Evolutionary conservation across 2,888 invertebrate genomes (phyloP), one percentile per base, ranked within the genome.

Genomic region (Molanna angustata): DNA sequence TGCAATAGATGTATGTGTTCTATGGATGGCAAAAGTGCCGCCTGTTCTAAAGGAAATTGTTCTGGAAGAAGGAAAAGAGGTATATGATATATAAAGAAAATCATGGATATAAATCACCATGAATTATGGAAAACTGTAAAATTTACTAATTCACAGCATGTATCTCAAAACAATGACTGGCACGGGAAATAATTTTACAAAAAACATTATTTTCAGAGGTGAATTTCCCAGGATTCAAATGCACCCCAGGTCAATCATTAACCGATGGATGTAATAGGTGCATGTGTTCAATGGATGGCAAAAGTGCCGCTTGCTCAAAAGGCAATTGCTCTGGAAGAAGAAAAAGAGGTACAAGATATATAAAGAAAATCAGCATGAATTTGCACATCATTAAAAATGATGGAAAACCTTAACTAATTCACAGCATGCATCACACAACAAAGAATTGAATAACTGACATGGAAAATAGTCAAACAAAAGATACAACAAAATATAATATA

Each of bases 181-280:
- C n/a, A n/a, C n/a, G n/a, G n/a, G n/a, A n/a, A n/a, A n/a, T n/a
- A n/a, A n/a, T n/a, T n/a, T n/a, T n/a, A n/a, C n/a, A n/a, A n/a
- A n/a, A n/a, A n/a, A n/a, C n/a, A 17, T 37, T 3, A 11, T 37
- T 37, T 37, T 17, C 37, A 37, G 37, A 14, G 4, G 37, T 37
- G 37, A 37, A 37, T 16, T 37, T 32, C n/a, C 22, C 41, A 21
- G 52, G 49, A 16, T 48, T 52, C 19, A 27, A 9, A 2, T 60
- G 60, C 42, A 40, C 27, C 9, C 67, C 76, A 0, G 72, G 70
- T 43, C 68, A 65, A 53, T 70, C 71, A 18, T 75, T 74, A 61
- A 62, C 71, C 21, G 66, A 65, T 33, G 70, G 69, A 51, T 77
- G 77, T 53, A 77, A 77, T 49, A 69, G 69, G 1, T 77, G 76